Evolutionary conservation across 2,113 vertebrate genomes (phyloP), one percentile per base, ranked within the genome.

Genomic region (Calidris pygmaea): DNA sequence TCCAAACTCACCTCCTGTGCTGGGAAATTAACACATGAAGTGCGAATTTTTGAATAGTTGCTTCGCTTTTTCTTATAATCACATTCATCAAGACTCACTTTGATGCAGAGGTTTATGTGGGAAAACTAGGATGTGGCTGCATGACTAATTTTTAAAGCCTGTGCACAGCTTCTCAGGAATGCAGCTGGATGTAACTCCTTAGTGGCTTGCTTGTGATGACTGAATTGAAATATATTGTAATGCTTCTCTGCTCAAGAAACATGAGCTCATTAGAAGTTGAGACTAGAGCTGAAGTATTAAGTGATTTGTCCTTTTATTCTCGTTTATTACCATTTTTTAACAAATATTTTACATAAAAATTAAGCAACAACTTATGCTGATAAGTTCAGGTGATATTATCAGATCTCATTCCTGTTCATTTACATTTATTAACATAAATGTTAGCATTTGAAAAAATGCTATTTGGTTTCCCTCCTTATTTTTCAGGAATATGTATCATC

Each of bases 121-220:
- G 90, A 97, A 98, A 97, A 77, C 87, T 43, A 63, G 55, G 81
- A 86, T 85, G 45, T 87, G 94, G 67, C 74, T 53, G 91, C 88
- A 95, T 97, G 96, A 97, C 93, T 97, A 94, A 97, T 97, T 95
- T 94, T 96, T 96, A 96, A 97, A 97, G 87, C 91, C 91, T 88
- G 48, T 58, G 47, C 86, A 92, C 73, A 92, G 73, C 43, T 79
- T 81, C 79, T 78, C 53, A 88, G 93, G 95, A 97, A 89, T 92
- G 95, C 93, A 98, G 95, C 91, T 97, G 95, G 85, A 84, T 89
- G 34, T 45, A 89, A 75, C 71, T 90, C 96, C 89, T 96, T 45
- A 63, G 58, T 87, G 87, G 72, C 30, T 94, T 85, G 45, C 90
- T 89, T 90, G 87, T 88, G 90, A 94, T 97, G 91, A 94, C 79